Evolutionary conservation across 2,888 invertebrate species (phyloP), one percentile per base, ranked within the genome.

Genomic region (Petrolisthes cinctipes): DNA sequence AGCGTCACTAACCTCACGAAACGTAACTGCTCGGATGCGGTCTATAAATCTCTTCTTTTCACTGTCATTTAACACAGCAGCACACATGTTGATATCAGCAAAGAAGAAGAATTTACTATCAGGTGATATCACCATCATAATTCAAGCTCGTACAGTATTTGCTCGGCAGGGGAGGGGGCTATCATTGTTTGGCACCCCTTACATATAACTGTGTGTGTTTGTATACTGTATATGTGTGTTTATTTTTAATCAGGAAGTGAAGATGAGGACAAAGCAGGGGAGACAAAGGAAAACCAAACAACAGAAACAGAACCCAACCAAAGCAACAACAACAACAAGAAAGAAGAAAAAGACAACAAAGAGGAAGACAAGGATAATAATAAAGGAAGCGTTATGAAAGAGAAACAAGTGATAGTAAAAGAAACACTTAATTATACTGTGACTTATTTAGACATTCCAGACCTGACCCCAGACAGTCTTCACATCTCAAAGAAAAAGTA

Each of bases 341-440:
- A 91, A 89, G 86, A 89, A 90, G 86, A 89, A 85, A n/a, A 14
- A 20, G 71, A 14, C n/a, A 6, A 6, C n/a, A 71, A 17, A 14
- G 84, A 83, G 7, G 89, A 91, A 68, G 89, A 90, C 75, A 85
- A 91, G 82, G 91, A 90, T 84, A 86, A 91, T 86, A 91, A 91
- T 61, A 90, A 91, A 91, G 91, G 75, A 89, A 92, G 91, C 68
- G 86, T 87, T 6, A 83, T 93, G 85, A 95, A 95, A 91, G 94
- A 89, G 85, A 90, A 96, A 92, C 93, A 96, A 37, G 94, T 96
- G 3, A 94, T 95, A 0, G 92, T 97, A 4, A 97, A 97, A 92
- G 96, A 97, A 92, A 95, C 95, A 0, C 95, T 99, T 56, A 94
- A 94, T 90, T 93, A 95, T 20, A 93, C 94, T 0, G 95, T 96